Base-by-base conservation (phyloP, 2,797 vertebrate genomes). In the Typhlichthys subterraneus region DNA sequence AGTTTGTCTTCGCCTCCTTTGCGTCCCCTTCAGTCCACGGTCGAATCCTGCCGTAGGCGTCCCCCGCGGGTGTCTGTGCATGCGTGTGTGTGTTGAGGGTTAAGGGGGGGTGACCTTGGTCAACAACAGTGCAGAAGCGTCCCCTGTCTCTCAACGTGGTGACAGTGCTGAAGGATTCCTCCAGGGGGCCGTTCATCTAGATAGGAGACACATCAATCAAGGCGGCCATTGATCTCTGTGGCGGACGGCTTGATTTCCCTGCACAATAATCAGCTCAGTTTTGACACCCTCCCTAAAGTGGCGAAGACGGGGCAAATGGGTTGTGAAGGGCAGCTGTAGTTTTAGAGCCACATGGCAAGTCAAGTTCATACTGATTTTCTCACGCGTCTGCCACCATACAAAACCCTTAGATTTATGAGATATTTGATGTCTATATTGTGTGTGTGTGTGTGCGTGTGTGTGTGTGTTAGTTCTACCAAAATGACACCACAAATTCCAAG, bases 171-270 rank as follows among this genome's bases (percentile, higher is more conserved):
- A 75, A 67, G 81, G 78, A n/a, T 72, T 76, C 83, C 86, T 83
- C 89, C 6, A 14, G 88, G 86, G 90, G 69, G 78, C 75, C 57
- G 70, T 89, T 89, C 86, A 84, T 89, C 89, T 73, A 75, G 86
- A 89, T 87, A 81, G 77, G 79, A 86, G 85, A 84, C 64, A 85
- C 85, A 91, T 93, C 92, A 85, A 85, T 92, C 87, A 90, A 70
- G 73, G 67, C 60, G 53, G 66, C 70, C 85, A 91, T 91, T 90
- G 91, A 93, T 91, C 84, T 71, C 38, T 19, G 14, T 70, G 87
- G 89, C 83, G 77, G 83, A 81, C 69, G 77, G 72, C 85, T 89
- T 90, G 85, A 92, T 90, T 91, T 91, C 79, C 84, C 77, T 59
- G 79, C 79, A 82, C 87, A 90, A 88, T 91, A 91, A 91, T 88